A percentile compares a stretch with the other conserved stretches of the same genome.
Evolutionary conservation across 1,140 invertebrate genomes (phyloP).

Genomic region (Drosophila pseudoananassae): DNA sequence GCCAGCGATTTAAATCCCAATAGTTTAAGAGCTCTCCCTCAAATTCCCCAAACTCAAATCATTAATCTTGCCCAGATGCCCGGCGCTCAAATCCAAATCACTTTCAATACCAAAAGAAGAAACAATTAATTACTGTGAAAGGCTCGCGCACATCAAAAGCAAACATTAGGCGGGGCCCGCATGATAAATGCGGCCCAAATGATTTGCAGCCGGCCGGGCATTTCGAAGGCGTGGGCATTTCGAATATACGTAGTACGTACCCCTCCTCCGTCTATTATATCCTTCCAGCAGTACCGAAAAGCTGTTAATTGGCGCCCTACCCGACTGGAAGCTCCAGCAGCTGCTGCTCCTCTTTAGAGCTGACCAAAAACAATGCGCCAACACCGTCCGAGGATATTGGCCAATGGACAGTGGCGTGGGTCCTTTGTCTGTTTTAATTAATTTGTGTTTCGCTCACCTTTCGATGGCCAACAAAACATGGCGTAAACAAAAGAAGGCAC

Average conservation of each 20-base stretch:
- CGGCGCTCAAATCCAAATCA: slow-evolving; percentile 58
- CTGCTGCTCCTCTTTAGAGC: slow-evolving; percentile 26
- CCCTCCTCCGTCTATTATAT: neutral
- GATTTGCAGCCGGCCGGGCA: slow-evolving; percentile 63
- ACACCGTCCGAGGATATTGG: slow-evolving; percentile 19
- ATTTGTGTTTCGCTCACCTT: slow-evolving; percentile 77
- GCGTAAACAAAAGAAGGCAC: slow-evolving; percentile 27
- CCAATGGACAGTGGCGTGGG: slow-evolving; percentile 14
- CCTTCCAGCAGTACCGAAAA: neutral
- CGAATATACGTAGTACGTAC: slow-evolving; percentile 6
- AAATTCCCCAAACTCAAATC: slow-evolving; percentile 15
- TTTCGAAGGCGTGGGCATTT: slow-evolving; percentile 13
- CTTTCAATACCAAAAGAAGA: slow-evolving; percentile 55
- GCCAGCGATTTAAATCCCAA: slow-evolving; percentile 7
- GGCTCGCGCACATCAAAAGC: slow-evolving; percentile 73
- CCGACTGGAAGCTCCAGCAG: slow-evolving; percentile 43
- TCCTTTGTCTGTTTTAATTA: slow-evolving; percentile 74
- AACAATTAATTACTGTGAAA: slow-evolving; percentile 78
- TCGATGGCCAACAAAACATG: slow-evolving; percentile 27
- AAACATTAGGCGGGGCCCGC: slow-evolving; percentile 66
- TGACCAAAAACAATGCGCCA: slow-evolving; percentile 46
- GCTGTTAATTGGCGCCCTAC: slow-evolving; percentile 66
- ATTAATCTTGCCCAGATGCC: slow-evolving; percentile 70
- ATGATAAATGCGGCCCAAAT: slow-evolving; percentile 79
- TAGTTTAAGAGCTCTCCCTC: slow-evolving; percentile 11